These are phyloP conservation scores for Chaitophorus viminalis DNA, from an alignment of 2,888 invertebrate species.

Conservation along the genomic window DNA sequence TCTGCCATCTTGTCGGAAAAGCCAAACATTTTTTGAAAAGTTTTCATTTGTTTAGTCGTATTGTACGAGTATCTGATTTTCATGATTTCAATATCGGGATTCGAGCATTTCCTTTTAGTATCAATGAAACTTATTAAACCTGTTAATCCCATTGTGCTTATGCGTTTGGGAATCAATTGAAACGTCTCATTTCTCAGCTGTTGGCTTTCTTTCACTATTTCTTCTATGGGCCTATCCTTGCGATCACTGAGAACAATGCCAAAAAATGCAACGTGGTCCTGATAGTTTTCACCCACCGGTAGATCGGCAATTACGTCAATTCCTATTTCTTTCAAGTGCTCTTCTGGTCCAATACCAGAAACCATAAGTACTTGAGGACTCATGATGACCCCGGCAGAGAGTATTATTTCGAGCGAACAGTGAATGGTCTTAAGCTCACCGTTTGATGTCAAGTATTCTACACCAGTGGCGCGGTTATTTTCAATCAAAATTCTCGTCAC, in stretches of 20 bases:
- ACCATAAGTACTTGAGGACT: conserved; percentile 85
- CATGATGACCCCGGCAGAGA: conserved; percentile 87
- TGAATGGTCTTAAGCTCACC: conserved; percentile 69
- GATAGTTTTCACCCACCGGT: conserved; percentile 82
- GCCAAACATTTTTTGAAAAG: conserved; percentile 39
- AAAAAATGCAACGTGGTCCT: conserved; percentile 84
- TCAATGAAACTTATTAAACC: conserved; percentile 82
- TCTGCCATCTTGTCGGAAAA: conserved; percentile 63
- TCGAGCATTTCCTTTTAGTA: conserved; percentile 73
- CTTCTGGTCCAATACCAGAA: conserved; percentile 80
- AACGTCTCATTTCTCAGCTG: conserved; percentile 41
- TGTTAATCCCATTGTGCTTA: conserved; percentile 65
- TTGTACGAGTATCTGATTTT: conserved; percentile 34
- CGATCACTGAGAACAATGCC: conserved; percentile 68
- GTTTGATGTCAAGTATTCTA: conserved; percentile 74
- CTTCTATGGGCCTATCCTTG: conserved; percentile 28
- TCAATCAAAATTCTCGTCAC: conserved; percentile 78
- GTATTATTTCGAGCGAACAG: conserved; percentile 80
- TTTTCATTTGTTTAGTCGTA: background rate
- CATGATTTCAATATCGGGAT: conserved; percentile 55
- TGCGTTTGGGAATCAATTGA: conserved; percentile 31
- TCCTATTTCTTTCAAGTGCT: conserved; percentile 72
- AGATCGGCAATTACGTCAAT: conserved; percentile 74
- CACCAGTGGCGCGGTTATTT: conserved; percentile 73
- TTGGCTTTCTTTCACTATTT: conserved; percentile 35